Conservation (phyloP, 2,888 invertebrate species). For the Ophioninae sp. region DNA sequence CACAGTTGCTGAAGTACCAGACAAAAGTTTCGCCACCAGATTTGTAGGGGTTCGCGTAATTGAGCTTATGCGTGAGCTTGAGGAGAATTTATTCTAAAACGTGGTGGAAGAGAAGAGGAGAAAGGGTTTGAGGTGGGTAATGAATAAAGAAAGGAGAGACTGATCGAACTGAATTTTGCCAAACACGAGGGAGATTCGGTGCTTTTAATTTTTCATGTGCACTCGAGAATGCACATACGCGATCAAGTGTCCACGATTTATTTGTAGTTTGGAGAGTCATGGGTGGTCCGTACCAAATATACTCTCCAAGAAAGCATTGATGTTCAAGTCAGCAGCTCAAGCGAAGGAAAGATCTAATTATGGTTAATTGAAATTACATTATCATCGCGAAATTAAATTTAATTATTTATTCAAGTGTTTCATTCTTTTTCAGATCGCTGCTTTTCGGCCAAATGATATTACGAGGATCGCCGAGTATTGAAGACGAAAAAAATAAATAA, state of each 20-base stretch:
- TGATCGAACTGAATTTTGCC: slow-evolving; percentile 37
- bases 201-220: slow-evolving; percentile 30
- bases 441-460: no score
- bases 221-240: slow-evolving; percentile 15
- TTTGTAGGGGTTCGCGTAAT: slow-evolving; percentile 42
- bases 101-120: not conserved
- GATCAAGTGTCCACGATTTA: slow-evolving; percentile 36
- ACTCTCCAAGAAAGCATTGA: not conserved
- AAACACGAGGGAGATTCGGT: slow-evolving; percentile 42
- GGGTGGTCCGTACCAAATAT: not conserved
- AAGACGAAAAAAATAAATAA: not conserved
- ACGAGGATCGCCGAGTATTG: not conserved
- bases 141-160: slow-evolving; percentile 25
- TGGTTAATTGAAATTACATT: no score
- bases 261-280: slow-evolving; percentile 17
- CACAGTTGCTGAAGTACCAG: slow-evolving; percentile 64
- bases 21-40: slow-evolving; percentile 70
- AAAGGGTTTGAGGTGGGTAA: not conserved
- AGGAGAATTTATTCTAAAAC: slow-evolving; percentile 1
- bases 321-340: not conserved
- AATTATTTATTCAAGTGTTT: no score
- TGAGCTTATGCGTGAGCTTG: slow-evolving; percentile 51
- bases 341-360: no score
- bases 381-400: no score
- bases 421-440: no score